Conservation (phyloP, 2,888 invertebrate species). For the Pherbina coryleti region DNA sequence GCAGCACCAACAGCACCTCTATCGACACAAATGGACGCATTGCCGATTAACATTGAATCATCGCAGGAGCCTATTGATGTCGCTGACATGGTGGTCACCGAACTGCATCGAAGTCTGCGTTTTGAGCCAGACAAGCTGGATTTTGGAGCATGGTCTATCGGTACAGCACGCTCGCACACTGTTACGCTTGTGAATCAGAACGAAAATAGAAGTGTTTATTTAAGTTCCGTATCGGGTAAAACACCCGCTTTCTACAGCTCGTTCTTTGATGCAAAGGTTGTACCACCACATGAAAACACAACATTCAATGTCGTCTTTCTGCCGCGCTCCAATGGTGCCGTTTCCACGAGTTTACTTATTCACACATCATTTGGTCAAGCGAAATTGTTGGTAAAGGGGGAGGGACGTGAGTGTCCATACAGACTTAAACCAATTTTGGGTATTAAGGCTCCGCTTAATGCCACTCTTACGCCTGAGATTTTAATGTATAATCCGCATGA, state of each 20-base stretch:
- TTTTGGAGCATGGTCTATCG: slow-evolving; percentile 80
- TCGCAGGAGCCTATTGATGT: slow-evolving; percentile 1
- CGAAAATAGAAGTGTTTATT: slow-evolving; percentile 87
- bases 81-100: slow-evolving; percentile 44
- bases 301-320: slow-evolving; percentile 96
- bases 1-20: slow-evolving; percentile 8
- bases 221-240: slow-evolving; percentile 94
- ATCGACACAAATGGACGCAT: slow-evolving; percentile 36
- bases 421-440: slow-evolving; percentile 91
- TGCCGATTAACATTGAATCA: slow-evolving; percentile 6
- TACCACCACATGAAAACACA: slow-evolving; percentile 92
- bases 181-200: slow-evolving; percentile 91
- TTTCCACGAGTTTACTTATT: slow-evolving; percentile 89
- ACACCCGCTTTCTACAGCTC: slow-evolving; percentile 97
- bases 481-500: slow-evolving; percentile 95
- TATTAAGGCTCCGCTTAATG: slow-evolving; percentile 91
- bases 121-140: slow-evolving; percentile 71
- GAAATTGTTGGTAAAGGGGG: slow-evolving; percentile 87
- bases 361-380: slow-evolving; percentile 95
- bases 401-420: slow-evolving; percentile 91
- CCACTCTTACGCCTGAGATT: slow-evolving; percentile 89
- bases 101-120: slow-evolving; percentile 61
- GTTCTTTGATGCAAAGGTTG: slow-evolving; percentile 95
- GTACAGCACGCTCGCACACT: slow-evolving; percentile 86
- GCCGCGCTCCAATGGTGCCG: slow-evolving; percentile 89